Evolutionary conservation across 30 jellyfish, hydroid and myxozoan genomes (phyloP), one percentile per base, ranked within the genome.

Genomic region (Pelagia noctiluca): DNA sequence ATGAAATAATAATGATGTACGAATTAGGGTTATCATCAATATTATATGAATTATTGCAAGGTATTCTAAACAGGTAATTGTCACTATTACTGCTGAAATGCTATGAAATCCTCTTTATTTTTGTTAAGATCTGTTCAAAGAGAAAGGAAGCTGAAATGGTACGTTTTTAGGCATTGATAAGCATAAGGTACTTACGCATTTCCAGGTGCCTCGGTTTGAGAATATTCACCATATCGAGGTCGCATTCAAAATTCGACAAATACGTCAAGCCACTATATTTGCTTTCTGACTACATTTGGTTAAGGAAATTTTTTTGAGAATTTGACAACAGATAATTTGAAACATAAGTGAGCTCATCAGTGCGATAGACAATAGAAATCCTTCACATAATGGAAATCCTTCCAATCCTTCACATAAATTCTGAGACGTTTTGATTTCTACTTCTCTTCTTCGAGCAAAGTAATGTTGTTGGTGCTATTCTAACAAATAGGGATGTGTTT

Each of bases 151-250:
- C 12, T 28, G 28, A 8, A 66, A 4, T 66, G 12, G 80, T 66
- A 7, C 10, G 66, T 66, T 4, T 33, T 26, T 24, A 19, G 21
- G 34, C 8, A 4, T 60, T 22, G 8, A 5, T n/a, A n/a, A 5
- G 5, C 12, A 2, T 29, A 37, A 16, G 33, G 36, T 22, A 79
- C 96, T 69, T 70, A 90, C 97, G 63, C 84, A 90, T 90, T 3
- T 73, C 86, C 11, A 90, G 75, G 63, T 90, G 97, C 33, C 83
- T 68, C 25, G 97, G 97, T 32, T 90, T 90, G 87, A 90, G 48
- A 18, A 83, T 76, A n/a, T 75, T 48, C 16, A 84, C 88, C 96
- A 83, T 77, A 16, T 76, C 96, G n/a, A 62, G 46, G 26, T 88
- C 79, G 67, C 87, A 52, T 48, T 83, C 62, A 62, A 90, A 19